phyloP scores from a whole-genome alignment of 1,140 invertebrate species.

The Drosophila burlai region DNA sequence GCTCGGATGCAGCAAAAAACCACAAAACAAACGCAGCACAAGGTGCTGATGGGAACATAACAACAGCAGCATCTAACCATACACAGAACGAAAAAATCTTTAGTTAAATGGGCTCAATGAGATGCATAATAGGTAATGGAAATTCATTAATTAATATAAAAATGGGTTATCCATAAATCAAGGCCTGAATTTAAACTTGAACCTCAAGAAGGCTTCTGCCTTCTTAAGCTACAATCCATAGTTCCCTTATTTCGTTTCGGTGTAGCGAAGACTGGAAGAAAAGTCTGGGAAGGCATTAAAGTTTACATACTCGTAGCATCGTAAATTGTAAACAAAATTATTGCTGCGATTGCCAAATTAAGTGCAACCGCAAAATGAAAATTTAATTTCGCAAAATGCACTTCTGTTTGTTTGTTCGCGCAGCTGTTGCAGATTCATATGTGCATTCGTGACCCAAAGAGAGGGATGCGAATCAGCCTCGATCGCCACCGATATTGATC shows the following conservation, averaged over 20 bases:
- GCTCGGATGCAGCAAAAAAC: slow-evolving; percentile 30
- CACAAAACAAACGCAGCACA: slow-evolving; percentile 41
- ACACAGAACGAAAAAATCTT: neutral
- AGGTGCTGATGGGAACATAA: slow-evolving; percentile 14
- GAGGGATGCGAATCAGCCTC: slow-evolving; percentile 36
- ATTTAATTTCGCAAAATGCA: slow-evolving; percentile 74
- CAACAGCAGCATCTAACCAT: slow-evolving; percentile 5
- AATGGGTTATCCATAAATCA: neutral
- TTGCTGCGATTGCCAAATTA: slow-evolving; percentile 82
- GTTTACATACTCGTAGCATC: slow-evolving; percentile 66
- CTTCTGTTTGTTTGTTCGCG: slow-evolving; percentile 72
- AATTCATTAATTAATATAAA: too few relatives aligned
- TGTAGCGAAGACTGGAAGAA: slow-evolving; percentile 14
- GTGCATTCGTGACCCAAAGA: slow-evolving; percentile 46
- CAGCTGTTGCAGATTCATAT: slow-evolving; percentile 25
- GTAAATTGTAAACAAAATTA: slow-evolving; percentile 84
- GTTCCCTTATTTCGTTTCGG: neutral
- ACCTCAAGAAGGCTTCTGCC: neutral
- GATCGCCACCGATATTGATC: slow-evolving; percentile 40
- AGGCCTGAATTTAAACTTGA: neutral
- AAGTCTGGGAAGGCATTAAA: slow-evolving; percentile 51
- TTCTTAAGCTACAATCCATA: neutral
- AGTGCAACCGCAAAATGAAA: slow-evolving; percentile 75
- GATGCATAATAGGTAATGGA: too few relatives aligned
- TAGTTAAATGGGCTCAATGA: neutral